phyloP scores from a whole-genome alignment of 2,797 vertebrate genomes.

The Pyrocephalus nanus region DNA sequence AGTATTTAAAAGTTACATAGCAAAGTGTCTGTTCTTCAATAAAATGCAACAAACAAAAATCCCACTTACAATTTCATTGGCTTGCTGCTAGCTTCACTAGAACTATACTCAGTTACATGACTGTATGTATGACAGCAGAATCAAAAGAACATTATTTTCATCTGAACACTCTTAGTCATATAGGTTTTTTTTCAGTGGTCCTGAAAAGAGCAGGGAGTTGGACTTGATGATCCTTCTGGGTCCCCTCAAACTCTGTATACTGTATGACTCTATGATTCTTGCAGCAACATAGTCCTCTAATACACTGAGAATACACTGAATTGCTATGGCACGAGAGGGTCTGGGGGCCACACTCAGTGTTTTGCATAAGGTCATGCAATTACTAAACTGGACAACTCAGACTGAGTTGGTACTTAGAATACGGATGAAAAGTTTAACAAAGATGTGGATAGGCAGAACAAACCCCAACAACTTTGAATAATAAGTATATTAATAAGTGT shows the following conservation, averaged over 20 bases:
- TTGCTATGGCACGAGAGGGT: not conserved
- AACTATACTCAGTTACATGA: not conserved
- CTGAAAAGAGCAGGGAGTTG: not conserved
- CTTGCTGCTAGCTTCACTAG: not conserved
- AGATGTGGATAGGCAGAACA: not conserved
- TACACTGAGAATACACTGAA: not conserved
- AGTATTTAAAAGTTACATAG: not conserved
- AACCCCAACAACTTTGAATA: not conserved
- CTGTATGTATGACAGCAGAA: not conserved
- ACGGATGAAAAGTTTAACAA: not conserved
- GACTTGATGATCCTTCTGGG: not conserved
- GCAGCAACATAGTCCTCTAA: accelerated
- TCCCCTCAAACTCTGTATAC: not conserved
- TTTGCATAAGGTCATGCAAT: not conserved
- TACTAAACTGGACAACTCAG: not conserved
- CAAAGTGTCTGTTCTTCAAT: slow-evolving; percentile 26
- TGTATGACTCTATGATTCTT: not conserved
- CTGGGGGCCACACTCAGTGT: not conserved
- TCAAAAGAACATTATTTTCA: not conserved
- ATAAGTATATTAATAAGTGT: not conserved
- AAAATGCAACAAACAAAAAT: not conserved
- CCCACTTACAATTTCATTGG: not conserved
- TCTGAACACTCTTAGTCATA: not conserved
- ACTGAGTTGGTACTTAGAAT: not conserved
- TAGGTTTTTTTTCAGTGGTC: not conserved